Percentiles rank a stretch among this genome's conserved stretches.
Evolutionary conservation across 35 echinoderm and acorn worm species (phyloP).

Genomic region (Anneissia japonica): DNA sequence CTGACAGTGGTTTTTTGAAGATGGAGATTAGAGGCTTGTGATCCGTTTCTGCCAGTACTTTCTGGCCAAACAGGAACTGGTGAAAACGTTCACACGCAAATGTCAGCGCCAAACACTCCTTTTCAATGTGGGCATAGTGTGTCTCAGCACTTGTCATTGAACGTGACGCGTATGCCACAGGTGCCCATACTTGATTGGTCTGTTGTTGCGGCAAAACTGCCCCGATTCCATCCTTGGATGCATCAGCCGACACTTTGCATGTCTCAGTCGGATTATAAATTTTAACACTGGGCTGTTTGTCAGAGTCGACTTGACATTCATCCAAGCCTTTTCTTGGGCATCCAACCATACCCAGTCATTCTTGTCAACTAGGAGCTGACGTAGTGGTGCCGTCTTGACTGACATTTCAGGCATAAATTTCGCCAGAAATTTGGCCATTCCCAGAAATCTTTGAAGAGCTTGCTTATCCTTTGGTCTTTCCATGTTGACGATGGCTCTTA

Average conservation of each 20-base stretch:
- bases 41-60: constrained; percentile 17
- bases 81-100: constrained; percentile 45
- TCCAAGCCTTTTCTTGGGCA: neutral
- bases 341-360: neutral
- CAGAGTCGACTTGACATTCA: neutral
- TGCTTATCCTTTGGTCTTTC: constrained; percentile 4
- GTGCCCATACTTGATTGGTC: neutral
- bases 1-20: constrained; percentile 17
- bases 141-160: neutral
- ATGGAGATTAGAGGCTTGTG: constrained; percentile 32
- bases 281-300: neutral
- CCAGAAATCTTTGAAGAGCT: constrained; percentile 40
- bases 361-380: neutral
- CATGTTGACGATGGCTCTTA: neutral
- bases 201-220: neutral
- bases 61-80: constrained; percentile 16
- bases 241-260: neutral
- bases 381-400: neutral
- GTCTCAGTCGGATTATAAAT: neutral
- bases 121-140: constrained; percentile 20
- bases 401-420: neutral
- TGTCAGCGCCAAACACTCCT: neutral
- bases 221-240: neutral
- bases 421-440: constrained; percentile 26
- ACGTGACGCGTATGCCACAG: constrained; percentile 9